Evolutionary conservation across 1,140 invertebrate genomes (phyloP), one percentile per base, ranked within the genome.

Genomic region (Brachionus sp.): DNA sequence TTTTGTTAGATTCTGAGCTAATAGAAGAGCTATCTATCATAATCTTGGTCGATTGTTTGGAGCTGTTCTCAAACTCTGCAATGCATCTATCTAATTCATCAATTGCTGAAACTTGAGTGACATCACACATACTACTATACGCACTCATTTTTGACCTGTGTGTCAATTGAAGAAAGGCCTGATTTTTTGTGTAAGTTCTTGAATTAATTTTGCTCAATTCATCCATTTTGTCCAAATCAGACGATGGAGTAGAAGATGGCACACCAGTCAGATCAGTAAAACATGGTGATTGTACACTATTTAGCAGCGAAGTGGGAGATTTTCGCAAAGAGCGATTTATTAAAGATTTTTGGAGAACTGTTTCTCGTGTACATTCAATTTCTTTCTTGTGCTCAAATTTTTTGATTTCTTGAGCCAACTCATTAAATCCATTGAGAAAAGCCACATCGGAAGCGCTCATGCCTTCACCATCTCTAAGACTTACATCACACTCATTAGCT

Each of bases 21-120:
- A 25, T 19, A 44, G 39, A 44, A 2, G 70, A 46, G 12, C 19
- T 10, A 29, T 75, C 25, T 3, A 75, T n/a, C 10, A 19, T 23
- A 0, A 50, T 46, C 44, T 75, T 75, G 0, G 42, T 75, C 19
- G 37, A 25, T 46, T 35, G 19, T 46, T 12, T 75, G 4, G 70
- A 75, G 44, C 44, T 44, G 19, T 42, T 29, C 23, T 75, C 70
- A 29, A 46, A 75, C 12, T 75, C 70, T 13, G 70, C 70, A 44
- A 75, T 75, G 44, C 70, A 75, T 46, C 44, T 75, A 19, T 75
- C 70, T 46, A 75, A 39, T 46, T 75, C 70, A 29, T 75, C 70
- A 29, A 75, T 75, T 25, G 70, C 70, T 13, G 70, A 75, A 3
- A 75, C 70, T 25, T 46, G 37, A 5, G 42, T 75, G 5, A 70